phyloP scores from a whole-genome alignment of 2,888 invertebrate genomes.

The Leucoptera coffeella region DNA sequence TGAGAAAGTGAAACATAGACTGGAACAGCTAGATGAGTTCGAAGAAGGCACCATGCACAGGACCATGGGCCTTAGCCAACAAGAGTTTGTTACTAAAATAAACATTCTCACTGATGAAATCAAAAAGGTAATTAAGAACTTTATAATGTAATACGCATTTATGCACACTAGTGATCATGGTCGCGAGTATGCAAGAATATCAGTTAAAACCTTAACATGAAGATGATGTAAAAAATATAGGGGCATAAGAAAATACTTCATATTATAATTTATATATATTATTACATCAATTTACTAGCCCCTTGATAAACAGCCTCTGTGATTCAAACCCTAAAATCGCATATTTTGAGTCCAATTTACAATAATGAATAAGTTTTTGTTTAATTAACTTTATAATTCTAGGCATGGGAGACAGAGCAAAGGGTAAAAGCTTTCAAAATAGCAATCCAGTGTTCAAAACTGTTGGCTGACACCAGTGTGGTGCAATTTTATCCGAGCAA shows the following conservation, averaged over 20 bases:
- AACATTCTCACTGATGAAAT: constrained; percentile 89
- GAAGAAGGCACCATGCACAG: constrained; percentile 85
- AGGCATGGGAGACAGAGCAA: constrained; percentile 92
- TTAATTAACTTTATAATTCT: too few relatives aligned
- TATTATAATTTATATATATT: too few relatives aligned
- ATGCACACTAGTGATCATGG: too few relatives aligned
- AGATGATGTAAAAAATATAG: too few relatives aligned
- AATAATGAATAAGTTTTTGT: constrained; percentile 1
- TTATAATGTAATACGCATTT: neutral
- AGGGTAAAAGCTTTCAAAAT: constrained; percentile 94
- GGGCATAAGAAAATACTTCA: too few relatives aligned
- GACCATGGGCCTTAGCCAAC: constrained; percentile 85
- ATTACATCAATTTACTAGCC: too few relatives aligned
- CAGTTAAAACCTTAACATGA: too few relatives aligned
- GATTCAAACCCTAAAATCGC: too few relatives aligned
- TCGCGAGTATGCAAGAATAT: too few relatives aligned
- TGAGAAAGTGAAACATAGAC: constrained; percentile 82
- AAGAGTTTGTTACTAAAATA: constrained; percentile 84
- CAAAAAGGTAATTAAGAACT: constrained; percentile 41
- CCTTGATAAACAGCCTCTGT: too few relatives aligned
- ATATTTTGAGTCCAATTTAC: neutral
- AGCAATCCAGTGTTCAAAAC: constrained; percentile 93
- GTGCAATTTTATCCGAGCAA: constrained; percentile 97
- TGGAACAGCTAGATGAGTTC: constrained; percentile 92
- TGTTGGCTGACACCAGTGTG: constrained; percentile 82